Conservation (phyloP, 23 tunicate species). For the Clavelina lepadiformis region DNA sequence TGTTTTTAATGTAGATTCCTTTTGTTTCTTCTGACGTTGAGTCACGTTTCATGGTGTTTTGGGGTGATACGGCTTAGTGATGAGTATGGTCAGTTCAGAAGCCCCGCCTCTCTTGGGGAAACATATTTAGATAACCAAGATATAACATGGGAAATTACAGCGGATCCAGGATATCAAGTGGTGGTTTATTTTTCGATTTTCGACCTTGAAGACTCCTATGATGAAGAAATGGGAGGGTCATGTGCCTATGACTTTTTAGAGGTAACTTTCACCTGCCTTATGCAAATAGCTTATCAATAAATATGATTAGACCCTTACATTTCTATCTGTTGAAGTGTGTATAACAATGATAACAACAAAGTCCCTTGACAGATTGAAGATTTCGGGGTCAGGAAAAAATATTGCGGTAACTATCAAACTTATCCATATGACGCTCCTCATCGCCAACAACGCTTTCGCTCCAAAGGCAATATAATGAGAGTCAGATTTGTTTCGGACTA, state of each 20-base stretch:
- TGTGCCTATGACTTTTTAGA: conserved; percentile 69
- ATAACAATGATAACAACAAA: too few relatives aligned
- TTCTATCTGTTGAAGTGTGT: neutral
- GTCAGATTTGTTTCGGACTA: conserved; percentile 60
- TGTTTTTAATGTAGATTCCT: too few relatives aligned
- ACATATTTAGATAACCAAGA: conserved; percentile 33
- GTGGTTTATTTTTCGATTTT: conserved; percentile 46
- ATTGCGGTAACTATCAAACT: neutral
- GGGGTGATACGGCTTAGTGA: conserved; percentile 8
- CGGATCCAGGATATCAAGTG: conserved; percentile 44
- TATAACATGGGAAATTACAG: conserved; percentile 48
- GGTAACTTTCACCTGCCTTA: conserved; percentile 43
- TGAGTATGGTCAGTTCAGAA: conserved; percentile 37
- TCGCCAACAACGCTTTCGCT: conserved; percentile 3
- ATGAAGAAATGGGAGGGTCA: conserved; percentile 49
- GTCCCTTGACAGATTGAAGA: conserved; percentile 2
- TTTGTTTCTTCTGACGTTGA: too few relatives aligned
- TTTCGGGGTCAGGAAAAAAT: neutral
- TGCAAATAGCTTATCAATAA: neutral
- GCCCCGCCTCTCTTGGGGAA: conserved; percentile 44
- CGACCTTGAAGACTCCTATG: conserved; percentile 81
- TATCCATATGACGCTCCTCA: conserved; percentile 12
- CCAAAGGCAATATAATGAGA: conserved; percentile 33
- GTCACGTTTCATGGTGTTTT: too few relatives aligned
- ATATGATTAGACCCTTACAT: neutral